Conservation (phyloP, 92 coral and sea anemone genomes). For the Meandrina meandrites region DNA sequence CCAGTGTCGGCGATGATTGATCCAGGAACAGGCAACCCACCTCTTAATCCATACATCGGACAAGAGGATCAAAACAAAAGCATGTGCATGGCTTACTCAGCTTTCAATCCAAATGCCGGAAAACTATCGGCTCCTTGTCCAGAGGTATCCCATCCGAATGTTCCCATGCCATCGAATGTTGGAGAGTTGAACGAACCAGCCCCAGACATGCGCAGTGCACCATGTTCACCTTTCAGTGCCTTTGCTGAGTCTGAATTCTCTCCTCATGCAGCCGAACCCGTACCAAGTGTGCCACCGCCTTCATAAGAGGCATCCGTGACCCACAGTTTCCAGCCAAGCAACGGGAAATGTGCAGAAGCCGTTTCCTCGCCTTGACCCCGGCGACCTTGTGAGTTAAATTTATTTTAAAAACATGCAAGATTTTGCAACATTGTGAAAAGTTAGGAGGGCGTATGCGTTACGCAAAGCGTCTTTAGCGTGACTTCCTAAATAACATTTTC, state of each 20-base stretch:
- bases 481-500: too few species aligned
- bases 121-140: not conserved
- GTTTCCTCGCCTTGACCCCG: too few species aligned
- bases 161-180: not conserved
- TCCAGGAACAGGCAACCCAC: not conserved
- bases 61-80: not conserved
- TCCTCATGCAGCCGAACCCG: not conserved
- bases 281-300: conserved; percentile 7
- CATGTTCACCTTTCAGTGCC: not conserved
- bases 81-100: not conserved
- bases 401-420: too few species aligned
- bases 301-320: not conserved
- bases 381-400: too few species aligned
- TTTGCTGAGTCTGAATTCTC: not conserved
- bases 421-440: too few species aligned
- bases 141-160: not conserved
- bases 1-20: not conserved
- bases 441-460: too few species aligned
- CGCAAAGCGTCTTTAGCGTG: too few species aligned
- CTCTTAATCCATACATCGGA: not conserved
- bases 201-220: not conserved
- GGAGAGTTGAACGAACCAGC: not conserved
- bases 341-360: not conserved
- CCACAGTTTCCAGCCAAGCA: not conserved
- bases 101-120: not conserved